These are phyloP conservation scores for Lepisosteus osseus DNA, from an alignment of 2,113 vertebrate genomes.

Conservation along the genomic window DNA sequence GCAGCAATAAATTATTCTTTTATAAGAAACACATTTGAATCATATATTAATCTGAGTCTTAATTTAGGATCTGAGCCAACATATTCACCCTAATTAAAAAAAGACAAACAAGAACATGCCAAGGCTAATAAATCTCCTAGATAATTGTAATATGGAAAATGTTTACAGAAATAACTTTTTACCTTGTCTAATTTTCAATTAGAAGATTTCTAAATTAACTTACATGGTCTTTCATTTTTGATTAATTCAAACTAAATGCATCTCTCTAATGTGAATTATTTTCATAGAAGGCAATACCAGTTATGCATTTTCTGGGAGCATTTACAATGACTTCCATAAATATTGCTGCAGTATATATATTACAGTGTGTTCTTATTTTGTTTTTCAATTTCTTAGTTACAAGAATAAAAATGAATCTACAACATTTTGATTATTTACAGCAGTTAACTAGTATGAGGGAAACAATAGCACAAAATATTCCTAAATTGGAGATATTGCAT, in stretches of 20 bases:
- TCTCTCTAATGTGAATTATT: too few species aligned
- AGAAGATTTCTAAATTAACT: neutral
- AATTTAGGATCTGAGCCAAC: neutral
- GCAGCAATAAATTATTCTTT: neutral
- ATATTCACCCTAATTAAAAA: slow-evolving; percentile 25
- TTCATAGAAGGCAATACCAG: too few species aligned
- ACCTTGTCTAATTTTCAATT: neutral
- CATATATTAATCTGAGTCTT: slow-evolving; percentile 15
- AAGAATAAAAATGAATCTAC: too few species aligned
- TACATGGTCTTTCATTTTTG: neutral
- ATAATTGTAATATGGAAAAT: slow-evolving; percentile 16
- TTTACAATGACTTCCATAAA: too few species aligned
- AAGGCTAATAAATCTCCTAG: neutral
- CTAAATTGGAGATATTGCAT: too few species aligned
- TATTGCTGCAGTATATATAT: too few species aligned
- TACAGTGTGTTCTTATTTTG: too few species aligned
- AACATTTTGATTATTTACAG: too few species aligned
- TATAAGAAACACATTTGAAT: slow-evolving; percentile 9
- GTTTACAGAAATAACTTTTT: slow-evolving; percentile 6
- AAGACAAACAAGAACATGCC: slow-evolving; percentile 11
- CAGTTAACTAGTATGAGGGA: too few species aligned
- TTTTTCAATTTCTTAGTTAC: too few species aligned
- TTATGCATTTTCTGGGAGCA: too few species aligned
- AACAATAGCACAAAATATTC: too few species aligned
- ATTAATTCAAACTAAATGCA: slow-evolving; percentile 1